phyloP scores from a whole-genome alignment of 2,888 invertebrate species.

The Cremastobaeus sp. region DNA sequence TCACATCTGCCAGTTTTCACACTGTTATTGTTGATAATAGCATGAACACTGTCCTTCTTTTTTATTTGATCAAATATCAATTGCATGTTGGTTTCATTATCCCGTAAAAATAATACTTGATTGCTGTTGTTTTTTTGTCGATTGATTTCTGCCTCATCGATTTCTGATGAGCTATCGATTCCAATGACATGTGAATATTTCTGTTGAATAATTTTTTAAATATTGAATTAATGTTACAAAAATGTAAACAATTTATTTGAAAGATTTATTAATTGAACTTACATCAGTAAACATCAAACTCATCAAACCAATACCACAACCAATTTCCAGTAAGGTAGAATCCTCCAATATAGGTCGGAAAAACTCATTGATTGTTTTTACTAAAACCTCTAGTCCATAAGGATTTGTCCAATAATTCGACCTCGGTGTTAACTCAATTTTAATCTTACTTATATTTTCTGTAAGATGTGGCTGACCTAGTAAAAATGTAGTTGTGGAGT shows the following conservation, averaged over 20 bases:
- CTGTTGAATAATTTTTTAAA: slow-evolving; percentile 27
- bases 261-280: slow-evolving; percentile 62
- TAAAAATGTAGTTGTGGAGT: slow-evolving; percentile 58
- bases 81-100: slow-evolving; percentile 67
- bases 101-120: slow-evolving; percentile 73
- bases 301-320: slow-evolving; percentile 75
- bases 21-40: slow-evolving; percentile 72
- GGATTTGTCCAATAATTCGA: slow-evolving; percentile 75
- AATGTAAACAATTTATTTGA: no score
- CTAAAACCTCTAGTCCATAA: slow-evolving; percentile 71
- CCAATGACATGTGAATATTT: slow-evolving; percentile 70
- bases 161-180: slow-evolving; percentile 72
- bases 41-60: slow-evolving; percentile 67
- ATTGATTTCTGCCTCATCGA: slow-evolving; percentile 75
- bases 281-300: slow-evolving; percentile 74
- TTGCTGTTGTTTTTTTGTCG: slow-evolving; percentile 71
- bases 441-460: slow-evolving; percentile 71
- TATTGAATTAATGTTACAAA: no score
- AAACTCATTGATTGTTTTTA: slow-evolving; percentile 70
- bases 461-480: slow-evolving; percentile 72
- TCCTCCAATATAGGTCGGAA: slow-evolving; percentile 67
- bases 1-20: slow-evolving; percentile 57
- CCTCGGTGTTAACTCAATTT: slow-evolving; percentile 74
- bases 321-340: slow-evolving; percentile 72
- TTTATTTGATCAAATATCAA: slow-evolving; percentile 67